phyloP scores from a whole-genome alignment of 2,113 vertebrate species.

The Oreochromis spilurus region DNA sequence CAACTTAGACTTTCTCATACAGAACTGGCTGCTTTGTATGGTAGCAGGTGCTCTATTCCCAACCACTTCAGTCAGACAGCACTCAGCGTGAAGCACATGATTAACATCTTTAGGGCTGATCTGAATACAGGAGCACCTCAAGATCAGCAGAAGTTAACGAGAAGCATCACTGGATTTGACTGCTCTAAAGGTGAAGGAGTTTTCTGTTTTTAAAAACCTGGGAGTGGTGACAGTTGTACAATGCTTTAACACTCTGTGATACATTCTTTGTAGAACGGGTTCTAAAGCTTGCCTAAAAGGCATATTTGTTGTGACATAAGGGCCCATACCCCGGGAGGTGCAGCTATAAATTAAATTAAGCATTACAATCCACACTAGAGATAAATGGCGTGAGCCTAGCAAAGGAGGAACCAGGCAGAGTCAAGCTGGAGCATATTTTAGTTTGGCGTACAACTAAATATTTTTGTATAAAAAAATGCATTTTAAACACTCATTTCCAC shows the following conservation, averaged over 20 bases:
- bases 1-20: background rate
- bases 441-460: background rate
- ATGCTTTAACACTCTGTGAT: background rate
- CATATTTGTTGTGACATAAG: constrained; percentile 8
- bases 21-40: constrained; percentile 9
- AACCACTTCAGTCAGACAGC: background rate
- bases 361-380: background rate
- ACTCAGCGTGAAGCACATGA: constrained; percentile 4
- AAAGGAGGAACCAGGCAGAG: constrained; percentile 10
- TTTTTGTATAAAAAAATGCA: background rate
- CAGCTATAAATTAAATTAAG: constrained; percentile 11
- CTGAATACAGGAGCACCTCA: constrained; percentile 1
- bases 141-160: background rate
- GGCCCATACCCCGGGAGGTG: background rate
- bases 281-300: background rate
- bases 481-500: background rate
- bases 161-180: background rate
- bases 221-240: background rate
- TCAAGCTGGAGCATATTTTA: background rate
- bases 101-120: constrained; percentile 24
- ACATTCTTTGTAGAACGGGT: background rate
- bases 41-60: background rate
- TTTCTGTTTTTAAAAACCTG: background rate
- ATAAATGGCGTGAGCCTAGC: constrained; percentile 4
- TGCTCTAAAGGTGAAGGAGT: background rate